Evolutionary conservation across 2,113 vertebrate species (phyloP).

Genomic region (Aspiorhynchus laticeps): DNA sequence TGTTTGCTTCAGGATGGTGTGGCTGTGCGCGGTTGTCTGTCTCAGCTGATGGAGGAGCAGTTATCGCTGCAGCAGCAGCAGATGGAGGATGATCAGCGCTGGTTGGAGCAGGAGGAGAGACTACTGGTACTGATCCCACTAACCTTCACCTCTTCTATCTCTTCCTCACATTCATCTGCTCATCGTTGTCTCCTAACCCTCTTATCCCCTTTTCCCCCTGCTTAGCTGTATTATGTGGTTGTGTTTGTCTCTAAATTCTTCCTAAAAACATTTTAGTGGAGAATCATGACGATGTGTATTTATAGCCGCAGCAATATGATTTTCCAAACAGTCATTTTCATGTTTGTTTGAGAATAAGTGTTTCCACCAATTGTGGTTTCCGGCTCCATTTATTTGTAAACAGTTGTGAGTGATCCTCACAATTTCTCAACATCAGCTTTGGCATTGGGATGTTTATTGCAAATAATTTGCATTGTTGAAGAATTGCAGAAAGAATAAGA

Average conservation of each 20-base stretch:
- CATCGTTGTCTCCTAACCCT: not conserved
- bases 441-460: not conserved
- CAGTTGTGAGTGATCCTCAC: not conserved
- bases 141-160: not conserved
- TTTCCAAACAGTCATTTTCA: not conserved
- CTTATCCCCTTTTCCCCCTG: not conserved
- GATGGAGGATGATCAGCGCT: conserved; percentile 97
- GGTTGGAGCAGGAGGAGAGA: conserved; percentile 94
- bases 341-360: conserved; percentile 10
- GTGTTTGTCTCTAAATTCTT: not conserved
- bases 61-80: conserved; percentile 96
- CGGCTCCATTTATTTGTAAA: not conserved
- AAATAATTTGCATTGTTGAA: not conserved
- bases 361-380: conserved; percentile 2
- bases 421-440: conserved; percentile 2
- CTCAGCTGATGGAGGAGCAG: conserved; percentile 93
- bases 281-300: not conserved
- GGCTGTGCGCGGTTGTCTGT: conserved; percentile 82
- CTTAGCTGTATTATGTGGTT: not conserved
- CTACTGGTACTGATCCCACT: conserved; percentile 84
- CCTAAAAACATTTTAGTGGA: not conserved
- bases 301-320: conserved; percentile 1
- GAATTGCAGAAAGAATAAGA: not conserved
- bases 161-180: not conserved
- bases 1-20: conserved; percentile 80